Conservation (phyloP, 30 jellyfish, hydroid and myxozoan species). For the Aurelia aurita complex sp. Pacific region DNA sequence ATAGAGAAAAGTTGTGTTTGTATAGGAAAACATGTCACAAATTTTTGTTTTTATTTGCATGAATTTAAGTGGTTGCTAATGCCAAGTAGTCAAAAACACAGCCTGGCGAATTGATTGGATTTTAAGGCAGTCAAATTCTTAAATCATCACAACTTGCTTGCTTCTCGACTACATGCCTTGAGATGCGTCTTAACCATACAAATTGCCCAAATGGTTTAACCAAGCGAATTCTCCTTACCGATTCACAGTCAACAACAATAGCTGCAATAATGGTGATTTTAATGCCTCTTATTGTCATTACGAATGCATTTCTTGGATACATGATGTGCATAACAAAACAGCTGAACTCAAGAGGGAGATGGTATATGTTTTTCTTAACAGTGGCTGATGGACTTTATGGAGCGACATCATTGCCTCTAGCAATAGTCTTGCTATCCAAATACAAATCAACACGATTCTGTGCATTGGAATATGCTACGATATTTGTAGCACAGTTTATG, state of each 20-base stretch:
- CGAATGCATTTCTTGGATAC: background rate
- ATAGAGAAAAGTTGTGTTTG: too few species aligned
- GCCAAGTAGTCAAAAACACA: too few species aligned
- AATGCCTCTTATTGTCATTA: background rate
- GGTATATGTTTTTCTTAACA: slow-evolving; percentile 5
- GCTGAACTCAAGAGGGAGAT: background rate
- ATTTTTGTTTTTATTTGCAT: too few species aligned
- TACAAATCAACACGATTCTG: slow-evolving; percentile 8
- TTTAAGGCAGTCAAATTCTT: too few species aligned
- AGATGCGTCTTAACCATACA: background rate
- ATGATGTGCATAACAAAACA: background rate
- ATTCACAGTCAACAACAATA: background rate
- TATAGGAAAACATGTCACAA: too few species aligned
- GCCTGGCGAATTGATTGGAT: too few species aligned
- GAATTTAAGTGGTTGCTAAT: too few species aligned
- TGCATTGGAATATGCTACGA: slow-evolving; percentile 1
- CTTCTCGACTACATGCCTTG: too few species aligned
- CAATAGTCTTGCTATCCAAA: background rate
- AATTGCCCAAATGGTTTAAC: background rate
- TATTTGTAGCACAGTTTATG: background rate
- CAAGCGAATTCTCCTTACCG: background rate
- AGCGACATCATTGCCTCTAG: background rate
- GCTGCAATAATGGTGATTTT: background rate
- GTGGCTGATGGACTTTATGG: slow-evolving; percentile 2
- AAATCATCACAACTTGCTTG: too few species aligned